phyloP scores from a whole-genome alignment of 2,888 invertebrate genomes.

The Vesta saturnalis region DNA sequence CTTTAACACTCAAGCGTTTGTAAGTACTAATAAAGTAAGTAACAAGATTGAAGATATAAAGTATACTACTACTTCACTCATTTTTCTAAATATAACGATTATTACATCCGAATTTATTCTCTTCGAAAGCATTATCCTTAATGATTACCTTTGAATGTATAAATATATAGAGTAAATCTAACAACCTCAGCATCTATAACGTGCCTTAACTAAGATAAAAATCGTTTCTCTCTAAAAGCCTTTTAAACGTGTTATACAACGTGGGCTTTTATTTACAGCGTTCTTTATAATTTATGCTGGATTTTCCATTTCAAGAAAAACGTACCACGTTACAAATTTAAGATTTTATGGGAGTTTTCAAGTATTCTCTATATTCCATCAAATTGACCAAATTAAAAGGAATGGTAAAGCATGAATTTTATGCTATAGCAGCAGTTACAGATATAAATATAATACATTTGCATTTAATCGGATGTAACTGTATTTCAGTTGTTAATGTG shows the following conservation, averaged over 20 bases:
- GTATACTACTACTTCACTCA: not conserved
- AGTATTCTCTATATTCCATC: not conserved
- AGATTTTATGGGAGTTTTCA: not conserved
- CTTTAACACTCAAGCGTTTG: not conserved
- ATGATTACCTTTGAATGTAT: no score
- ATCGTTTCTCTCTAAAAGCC: constrained; percentile 1
- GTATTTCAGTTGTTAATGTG: no score
- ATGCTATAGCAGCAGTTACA: no score
- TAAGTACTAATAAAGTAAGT: not conserved
- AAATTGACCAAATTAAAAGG: no score
- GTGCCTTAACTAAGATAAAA: not conserved
- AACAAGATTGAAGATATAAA: not conserved
- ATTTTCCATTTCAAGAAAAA: not conserved
- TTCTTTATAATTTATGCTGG: not conserved
- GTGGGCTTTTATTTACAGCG: not conserved
- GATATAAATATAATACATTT: no score
- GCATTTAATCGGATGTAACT: no score
- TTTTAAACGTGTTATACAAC: not conserved
- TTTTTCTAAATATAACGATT: not conserved
- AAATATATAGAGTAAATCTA: no score
- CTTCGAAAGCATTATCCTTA: no score
- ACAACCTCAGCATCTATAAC: not conserved
- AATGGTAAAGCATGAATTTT: no score
- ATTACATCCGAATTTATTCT: not conserved
- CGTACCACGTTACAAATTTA: no score